phyloP scores from a whole-genome alignment of 2,113 vertebrate genomes.

The Lepus europaeus region DNA sequence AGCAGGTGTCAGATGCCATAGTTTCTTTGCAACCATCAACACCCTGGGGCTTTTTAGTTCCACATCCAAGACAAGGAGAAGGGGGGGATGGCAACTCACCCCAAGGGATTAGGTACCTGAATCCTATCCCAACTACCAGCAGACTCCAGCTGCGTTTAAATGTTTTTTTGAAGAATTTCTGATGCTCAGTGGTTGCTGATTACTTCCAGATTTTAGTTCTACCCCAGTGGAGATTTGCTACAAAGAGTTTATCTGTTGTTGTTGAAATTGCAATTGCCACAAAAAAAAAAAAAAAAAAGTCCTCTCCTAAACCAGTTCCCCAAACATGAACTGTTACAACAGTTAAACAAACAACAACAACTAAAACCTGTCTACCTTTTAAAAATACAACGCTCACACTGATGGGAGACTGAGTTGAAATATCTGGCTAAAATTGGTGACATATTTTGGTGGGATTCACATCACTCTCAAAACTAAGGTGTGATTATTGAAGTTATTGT shows the following conservation, averaged over 20 bases:
- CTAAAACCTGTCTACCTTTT: slow-evolving; percentile 44
- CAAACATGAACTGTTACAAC: slow-evolving; percentile 77
- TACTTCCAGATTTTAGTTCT: slow-evolving; percentile 99
- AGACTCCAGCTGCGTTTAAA: slow-evolving; percentile 97
- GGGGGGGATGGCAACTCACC: slow-evolving; percentile 90
- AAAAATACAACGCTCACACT: slow-evolving; percentile 29
- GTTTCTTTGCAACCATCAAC: slow-evolving; percentile 94
- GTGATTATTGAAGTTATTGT: background rate
- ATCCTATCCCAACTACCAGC: slow-evolving; percentile 95
- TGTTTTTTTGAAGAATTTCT: slow-evolving; percentile 97
- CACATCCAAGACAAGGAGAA: slow-evolving; percentile 90
- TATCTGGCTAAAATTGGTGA: background rate
- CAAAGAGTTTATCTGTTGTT: slow-evolving; percentile 92
- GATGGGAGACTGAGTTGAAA: background rate
- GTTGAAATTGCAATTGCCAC: slow-evolving; percentile 91
- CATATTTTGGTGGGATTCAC: slow-evolving; percentile 35
- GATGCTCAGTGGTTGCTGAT: slow-evolving; percentile 96
- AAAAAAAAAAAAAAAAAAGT: slow-evolving; percentile 80
- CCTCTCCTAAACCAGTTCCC: slow-evolving; percentile 84
- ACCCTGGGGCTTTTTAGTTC: slow-evolving; percentile 94
- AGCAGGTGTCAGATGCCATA: slow-evolving; percentile 93
- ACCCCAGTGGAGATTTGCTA: slow-evolving; percentile 93
- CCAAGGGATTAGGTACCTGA: slow-evolving; percentile 97
- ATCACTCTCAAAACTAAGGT: slow-evolving; percentile 40
- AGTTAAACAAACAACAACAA: slow-evolving; percentile 46